These are phyloP conservation scores for Cataglyphis albicans DNA, from an alignment of 2,888 invertebrate genomes.

Conservation along the genomic window DNA sequence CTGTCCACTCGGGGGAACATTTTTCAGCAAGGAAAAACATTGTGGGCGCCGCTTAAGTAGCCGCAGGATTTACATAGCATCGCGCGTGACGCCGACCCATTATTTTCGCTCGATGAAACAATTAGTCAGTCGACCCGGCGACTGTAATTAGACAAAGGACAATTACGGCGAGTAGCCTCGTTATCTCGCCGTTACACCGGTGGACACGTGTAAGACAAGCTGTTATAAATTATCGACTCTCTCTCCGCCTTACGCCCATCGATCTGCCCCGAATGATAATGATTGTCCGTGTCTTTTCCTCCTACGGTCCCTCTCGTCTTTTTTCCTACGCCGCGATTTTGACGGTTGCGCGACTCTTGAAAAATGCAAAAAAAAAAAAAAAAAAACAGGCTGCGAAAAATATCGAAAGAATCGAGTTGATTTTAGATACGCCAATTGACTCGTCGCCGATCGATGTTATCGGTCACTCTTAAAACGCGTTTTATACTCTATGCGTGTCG, in stretches of 20 bases:
- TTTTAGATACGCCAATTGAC: conserved; percentile 41
- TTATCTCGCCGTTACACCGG: conserved; percentile 66
- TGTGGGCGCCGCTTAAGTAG: conserved; percentile 60
- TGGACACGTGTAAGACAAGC: conserved; percentile 74
- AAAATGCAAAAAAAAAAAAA: conserved; percentile 26
- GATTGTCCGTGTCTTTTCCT: conserved; percentile 31
- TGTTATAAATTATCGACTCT: conserved; percentile 69
- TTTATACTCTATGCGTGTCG: conserved; percentile 41
- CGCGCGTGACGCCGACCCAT: conserved; percentile 78
- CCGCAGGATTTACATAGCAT: conserved; percentile 48
- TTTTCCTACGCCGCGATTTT: conserved; percentile 21
- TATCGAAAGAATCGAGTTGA: conserved; percentile 8
- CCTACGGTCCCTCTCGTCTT: neutral
- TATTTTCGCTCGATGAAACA: conserved; percentile 80
- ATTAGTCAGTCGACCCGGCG: conserved; percentile 74
- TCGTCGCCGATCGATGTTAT: conserved; percentile 37
- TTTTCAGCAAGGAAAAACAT: neutral
- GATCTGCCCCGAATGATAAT: conserved; percentile 64
- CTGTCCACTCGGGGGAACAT: neutral
- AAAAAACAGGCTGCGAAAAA: conserved; percentile 1
- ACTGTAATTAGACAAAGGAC: conserved; percentile 77
- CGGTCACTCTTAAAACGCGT: conserved; percentile 32
- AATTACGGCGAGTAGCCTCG: conserved; percentile 72
- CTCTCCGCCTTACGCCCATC: conserved; percentile 42
- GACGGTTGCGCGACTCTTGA: conserved; percentile 12